Conservation (phyloP, 1,140 invertebrate species). For the Oryzaephilus surinamensis region DNA sequence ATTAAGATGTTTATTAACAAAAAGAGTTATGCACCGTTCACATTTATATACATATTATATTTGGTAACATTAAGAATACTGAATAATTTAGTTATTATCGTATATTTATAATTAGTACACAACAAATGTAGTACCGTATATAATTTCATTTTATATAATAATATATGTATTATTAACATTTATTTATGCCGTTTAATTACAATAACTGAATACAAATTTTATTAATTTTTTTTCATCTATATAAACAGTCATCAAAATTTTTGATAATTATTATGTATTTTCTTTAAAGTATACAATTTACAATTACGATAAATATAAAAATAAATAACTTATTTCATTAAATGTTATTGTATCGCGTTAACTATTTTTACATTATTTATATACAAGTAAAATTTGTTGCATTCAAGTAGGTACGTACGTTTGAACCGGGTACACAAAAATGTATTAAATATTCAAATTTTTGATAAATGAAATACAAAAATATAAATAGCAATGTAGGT, state of each 20-base stretch:
- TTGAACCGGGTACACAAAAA: too few species aligned
- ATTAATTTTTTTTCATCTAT: background rate
- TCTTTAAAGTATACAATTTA: too few species aligned
- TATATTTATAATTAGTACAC: too few species aligned
- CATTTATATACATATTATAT: slow-evolving; percentile 22
- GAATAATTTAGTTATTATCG: slow-evolving; percentile 21
- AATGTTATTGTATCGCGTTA: too few species aligned
- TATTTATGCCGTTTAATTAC: background rate
- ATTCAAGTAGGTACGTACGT: too few species aligned
- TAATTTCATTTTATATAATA: background rate
- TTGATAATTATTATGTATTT: background rate
- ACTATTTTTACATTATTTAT: too few species aligned
- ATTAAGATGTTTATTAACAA: slow-evolving; percentile 14
- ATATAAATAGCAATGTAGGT: slow-evolving; percentile 16
- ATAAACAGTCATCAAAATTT: background rate
- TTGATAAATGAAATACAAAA: slow-evolving; percentile 17
- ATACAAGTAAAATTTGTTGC: too few species aligned
- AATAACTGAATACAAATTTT: too few species aligned
- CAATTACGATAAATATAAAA: too few species aligned
- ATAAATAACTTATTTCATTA: too few species aligned
- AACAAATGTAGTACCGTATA: too few species aligned
- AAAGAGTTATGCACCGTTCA: slow-evolving; percentile 14
- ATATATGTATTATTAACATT: background rate
- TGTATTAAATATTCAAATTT: too few species aligned
- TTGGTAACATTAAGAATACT: slow-evolving; percentile 36